Conservation (phyloP, 1,140 invertebrate genomes). For the Drosophila santomea region DNA sequence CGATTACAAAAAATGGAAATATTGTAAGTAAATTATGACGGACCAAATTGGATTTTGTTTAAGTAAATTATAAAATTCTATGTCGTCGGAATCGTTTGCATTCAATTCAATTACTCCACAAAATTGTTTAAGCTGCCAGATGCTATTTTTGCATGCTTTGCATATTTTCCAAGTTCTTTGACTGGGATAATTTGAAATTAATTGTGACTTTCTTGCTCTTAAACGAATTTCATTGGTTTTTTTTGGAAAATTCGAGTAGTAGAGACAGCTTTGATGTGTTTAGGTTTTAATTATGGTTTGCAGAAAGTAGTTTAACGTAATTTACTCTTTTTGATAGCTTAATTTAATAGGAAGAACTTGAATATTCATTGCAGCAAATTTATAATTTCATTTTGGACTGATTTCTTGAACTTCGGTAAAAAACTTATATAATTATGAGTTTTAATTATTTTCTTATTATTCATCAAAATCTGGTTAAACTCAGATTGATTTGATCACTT, state of each 20-base stretch:
- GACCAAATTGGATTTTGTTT: slow-evolving; percentile 59
- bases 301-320: not conserved
- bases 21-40: slow-evolving; percentile 45
- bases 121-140: slow-evolving; percentile 31
- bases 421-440: too few species aligned
- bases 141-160: not conserved
- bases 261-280: not conserved
- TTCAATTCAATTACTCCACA: slow-evolving; percentile 48
- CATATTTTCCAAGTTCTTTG: not conserved
- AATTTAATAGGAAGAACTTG: not conserved
- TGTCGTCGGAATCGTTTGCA: slow-evolving; percentile 5
- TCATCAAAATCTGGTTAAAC: too few species aligned
- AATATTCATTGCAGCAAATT: not conserved
- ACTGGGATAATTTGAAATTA: not conserved
- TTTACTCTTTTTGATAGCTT: not conserved
- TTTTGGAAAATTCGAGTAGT: not conserved
- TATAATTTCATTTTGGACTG: too few species aligned
- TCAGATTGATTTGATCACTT: too few species aligned
- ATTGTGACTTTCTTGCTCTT: not conserved
- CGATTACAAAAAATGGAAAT: slow-evolving; percentile 35
- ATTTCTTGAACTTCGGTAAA: too few species aligned
- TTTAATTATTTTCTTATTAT: too few species aligned
- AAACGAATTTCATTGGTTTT: not conserved
- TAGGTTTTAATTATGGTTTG: not conserved
- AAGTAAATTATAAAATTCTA: slow-evolving; percentile 57